A percentile compares a stretch with the other conserved stretches of the same genome.
Evolutionary conservation across 1,140 invertebrate species (phyloP).

Genomic region (Bombus sylvicola): DNA sequence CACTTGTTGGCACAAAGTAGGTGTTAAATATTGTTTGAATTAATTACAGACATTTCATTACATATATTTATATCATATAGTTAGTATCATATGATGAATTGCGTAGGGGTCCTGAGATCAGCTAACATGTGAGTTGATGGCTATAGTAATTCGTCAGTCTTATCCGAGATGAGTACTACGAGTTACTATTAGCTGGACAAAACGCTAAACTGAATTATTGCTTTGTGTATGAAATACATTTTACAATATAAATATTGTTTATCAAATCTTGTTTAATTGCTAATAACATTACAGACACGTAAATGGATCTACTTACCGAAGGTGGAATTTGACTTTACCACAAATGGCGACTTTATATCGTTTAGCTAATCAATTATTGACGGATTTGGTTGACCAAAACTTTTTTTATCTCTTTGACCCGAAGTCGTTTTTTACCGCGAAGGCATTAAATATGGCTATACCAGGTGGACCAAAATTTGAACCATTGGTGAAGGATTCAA

Average conservation of each 20-base stretch:
- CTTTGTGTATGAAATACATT: not conserved
- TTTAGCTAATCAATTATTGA: constrained; percentile 98
- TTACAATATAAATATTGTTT: constrained; percentile 1
- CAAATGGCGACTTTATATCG: constrained; percentile 99
- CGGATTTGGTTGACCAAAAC: constrained; percentile 99
- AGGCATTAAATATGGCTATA: constrained; percentile 99
- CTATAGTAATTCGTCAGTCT: constrained; percentile 65
- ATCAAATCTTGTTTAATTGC: not conserved
- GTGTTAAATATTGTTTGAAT: constrained; percentile 50
- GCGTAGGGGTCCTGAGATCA: constrained; percentile 89
- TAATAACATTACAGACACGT: constrained; percentile 88
- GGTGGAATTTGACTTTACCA: constrained; percentile 97
- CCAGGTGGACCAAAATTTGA: constrained; percentile 99
- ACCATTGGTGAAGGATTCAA: constrained; percentile 98
- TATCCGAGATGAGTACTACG: constrained; percentile 75
- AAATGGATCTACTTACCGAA: constrained; percentile 98
- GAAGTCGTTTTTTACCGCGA: constrained; percentile 99
- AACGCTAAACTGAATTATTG: constrained; percentile 77
- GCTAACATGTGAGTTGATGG: constrained; percentile 84
- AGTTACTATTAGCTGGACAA: constrained; percentile 74
- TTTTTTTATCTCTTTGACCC: constrained; percentile 99
- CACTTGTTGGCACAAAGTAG: constrained; percentile 93
- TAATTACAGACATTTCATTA: not conserved
- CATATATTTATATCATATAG: not conserved
- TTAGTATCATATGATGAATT: constrained; percentile 83